Conservation (phyloP, 2,888 invertebrate species). For the Coremacera marginata region DNA sequence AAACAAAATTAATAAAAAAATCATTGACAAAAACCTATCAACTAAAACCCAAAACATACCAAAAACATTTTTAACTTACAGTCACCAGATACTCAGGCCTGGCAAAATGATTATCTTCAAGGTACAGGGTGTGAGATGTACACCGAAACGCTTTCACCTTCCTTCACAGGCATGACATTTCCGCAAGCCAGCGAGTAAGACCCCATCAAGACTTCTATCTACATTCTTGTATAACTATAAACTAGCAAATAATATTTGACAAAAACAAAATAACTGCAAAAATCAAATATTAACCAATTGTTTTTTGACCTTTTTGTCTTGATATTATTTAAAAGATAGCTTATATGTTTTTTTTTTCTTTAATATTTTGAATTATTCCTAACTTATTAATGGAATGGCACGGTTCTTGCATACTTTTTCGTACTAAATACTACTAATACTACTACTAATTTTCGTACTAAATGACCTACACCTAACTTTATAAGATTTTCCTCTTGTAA, state of each 20-base stretch:
- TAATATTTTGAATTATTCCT: slow-evolving; percentile 34
- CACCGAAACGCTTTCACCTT: slow-evolving; percentile 99
- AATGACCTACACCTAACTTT: not conserved
- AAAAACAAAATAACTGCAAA: slow-evolving; percentile 17
- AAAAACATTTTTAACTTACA: slow-evolving; percentile 77
- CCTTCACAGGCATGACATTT: slow-evolving; percentile 99
- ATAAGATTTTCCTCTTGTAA: not conserved
- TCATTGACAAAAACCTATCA: slow-evolving; percentile 35
- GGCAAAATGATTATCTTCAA: slow-evolving; percentile 99
- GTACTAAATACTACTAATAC: not conserved
- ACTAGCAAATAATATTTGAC: slow-evolving; percentile 36
- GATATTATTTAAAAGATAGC: slow-evolving; percentile 4
- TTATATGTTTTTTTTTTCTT: slow-evolving; percentile 28
- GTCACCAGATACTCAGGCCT: slow-evolving; percentile 99
- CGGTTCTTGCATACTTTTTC: slow-evolving; percentile 43
- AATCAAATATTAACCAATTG: slow-evolving; percentile 13
- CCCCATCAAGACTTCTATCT: slow-evolving; percentile 53
- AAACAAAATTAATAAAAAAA: slow-evolving; percentile 52
- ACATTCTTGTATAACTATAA: slow-evolving; percentile 38
- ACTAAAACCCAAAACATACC: slow-evolving; percentile 59
- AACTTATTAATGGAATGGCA: slow-evolving; percentile 32
- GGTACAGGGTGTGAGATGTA: slow-evolving; percentile 99
- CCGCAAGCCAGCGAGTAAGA: slow-evolving; percentile 99
- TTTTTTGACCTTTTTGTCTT: slow-evolving; percentile 10
- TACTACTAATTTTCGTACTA: not conserved